These are phyloP conservation scores for Zaprionus obscuricornis DNA, from an alignment of 2,888 invertebrate species.

Conservation along the genomic window DNA sequence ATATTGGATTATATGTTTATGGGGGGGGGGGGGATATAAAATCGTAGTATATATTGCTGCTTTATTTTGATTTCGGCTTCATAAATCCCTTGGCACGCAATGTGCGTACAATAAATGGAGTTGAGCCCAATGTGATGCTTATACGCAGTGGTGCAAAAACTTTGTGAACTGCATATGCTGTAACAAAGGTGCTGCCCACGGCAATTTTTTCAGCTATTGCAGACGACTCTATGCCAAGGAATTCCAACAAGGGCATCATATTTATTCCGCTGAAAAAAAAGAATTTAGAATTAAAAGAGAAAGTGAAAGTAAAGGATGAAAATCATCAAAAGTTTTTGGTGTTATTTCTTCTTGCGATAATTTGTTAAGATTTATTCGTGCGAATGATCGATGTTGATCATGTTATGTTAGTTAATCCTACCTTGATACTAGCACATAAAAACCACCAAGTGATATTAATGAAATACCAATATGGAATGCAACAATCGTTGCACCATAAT, in stretches of 20 bases:
- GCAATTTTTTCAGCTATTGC: constrained; percentile 84
- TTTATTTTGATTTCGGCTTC: constrained; percentile 81
- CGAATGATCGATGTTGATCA: constrained; percentile 22
- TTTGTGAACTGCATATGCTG: constrained; percentile 96
- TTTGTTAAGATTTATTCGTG: constrained; percentile 18
- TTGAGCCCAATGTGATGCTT: constrained; percentile 90
- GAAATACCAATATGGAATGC: constrained; percentile 95
- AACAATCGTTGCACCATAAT: constrained; percentile 95
- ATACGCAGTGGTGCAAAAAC: constrained; percentile 95
- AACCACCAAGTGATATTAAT: constrained; percentile 91
- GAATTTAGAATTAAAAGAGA: constrained; percentile 18
- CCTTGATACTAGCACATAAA: constrained; percentile 93
- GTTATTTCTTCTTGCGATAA: not conserved
- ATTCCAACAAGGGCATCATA: constrained; percentile 87
- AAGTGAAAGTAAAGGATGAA: not conserved
- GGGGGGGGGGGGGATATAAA: not conserved
- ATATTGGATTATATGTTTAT: constrained; percentile 2
- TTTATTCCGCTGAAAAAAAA: constrained; percentile 92
- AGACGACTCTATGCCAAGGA: constrained; percentile 86
- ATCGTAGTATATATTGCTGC: constrained; percentile 5
- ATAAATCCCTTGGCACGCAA: constrained; percentile 90
- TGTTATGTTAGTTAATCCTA: constrained; percentile 81
- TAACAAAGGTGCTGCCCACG: constrained; percentile 92
- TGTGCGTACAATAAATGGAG: constrained; percentile 93
- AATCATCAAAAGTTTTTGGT: not conserved